Conservation (phyloP, 2,797 vertebrate species). For the Pseudopleuronectes americanus region DNA sequence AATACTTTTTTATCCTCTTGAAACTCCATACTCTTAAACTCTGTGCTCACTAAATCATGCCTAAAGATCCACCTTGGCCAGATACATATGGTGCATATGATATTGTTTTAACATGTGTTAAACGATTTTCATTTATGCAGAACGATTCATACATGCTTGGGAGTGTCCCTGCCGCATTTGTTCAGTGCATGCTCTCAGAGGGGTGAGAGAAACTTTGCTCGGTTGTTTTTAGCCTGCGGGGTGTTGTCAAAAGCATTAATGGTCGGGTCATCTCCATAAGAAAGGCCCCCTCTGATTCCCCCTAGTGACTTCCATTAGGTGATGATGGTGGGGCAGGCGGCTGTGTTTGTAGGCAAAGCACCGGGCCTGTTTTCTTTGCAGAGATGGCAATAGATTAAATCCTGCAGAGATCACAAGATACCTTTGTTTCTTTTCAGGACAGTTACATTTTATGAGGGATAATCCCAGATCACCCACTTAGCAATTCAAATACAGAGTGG, state of each 20-base stretch:
- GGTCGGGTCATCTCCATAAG: conserved; percentile 77
- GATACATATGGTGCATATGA: not conserved
- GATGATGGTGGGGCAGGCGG: conserved; percentile 69
- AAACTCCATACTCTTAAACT: conserved; percentile 12
- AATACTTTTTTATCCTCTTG: conserved; percentile 6
- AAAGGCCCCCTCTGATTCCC: conserved; percentile 78
- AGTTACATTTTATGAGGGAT: conserved; percentile 87
- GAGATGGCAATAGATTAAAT: conserved; percentile 83
- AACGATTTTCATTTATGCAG: conserved; percentile 3
- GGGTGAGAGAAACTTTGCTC: conserved; percentile 32
- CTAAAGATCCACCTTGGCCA: not conserved
- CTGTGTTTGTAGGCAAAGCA: conserved; percentile 82
- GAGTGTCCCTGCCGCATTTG: conserved; percentile 10
- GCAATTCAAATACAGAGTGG: conserved; percentile 82
- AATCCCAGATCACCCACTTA: conserved; percentile 85
- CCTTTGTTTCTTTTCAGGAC: conserved; percentile 80
- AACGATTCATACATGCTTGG: not conserved
- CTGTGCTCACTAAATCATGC: not conserved
- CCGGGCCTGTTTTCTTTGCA: conserved; percentile 65
- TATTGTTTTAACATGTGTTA: not conserved
- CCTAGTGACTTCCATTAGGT: conserved; percentile 78
- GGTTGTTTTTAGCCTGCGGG: conserved; percentile 59
- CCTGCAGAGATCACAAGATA: conserved; percentile 84
- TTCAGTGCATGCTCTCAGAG: not conserved
- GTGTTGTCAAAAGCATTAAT: conserved; percentile 69